A percentile compares a stretch with the other conserved stretches of the same genome.
phyloP scores from a whole-genome alignment of 2,113 vertebrate species.

The Scophthalmus maximus region DNA sequence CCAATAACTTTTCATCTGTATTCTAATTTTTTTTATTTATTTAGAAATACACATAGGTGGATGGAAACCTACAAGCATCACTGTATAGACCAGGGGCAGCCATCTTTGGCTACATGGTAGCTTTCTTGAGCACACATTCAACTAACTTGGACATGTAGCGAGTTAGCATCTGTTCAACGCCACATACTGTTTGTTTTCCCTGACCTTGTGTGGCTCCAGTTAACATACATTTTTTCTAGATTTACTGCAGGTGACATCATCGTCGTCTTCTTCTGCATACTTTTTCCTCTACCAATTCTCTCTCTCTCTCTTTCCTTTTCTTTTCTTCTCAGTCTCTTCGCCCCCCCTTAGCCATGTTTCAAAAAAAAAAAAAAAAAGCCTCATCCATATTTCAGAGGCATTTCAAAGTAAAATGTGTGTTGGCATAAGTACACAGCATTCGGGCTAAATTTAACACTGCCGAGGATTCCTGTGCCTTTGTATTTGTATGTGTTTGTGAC shows the following conservation, averaged over 20 bases:
- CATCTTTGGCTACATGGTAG: too few species aligned
- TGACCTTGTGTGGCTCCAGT: neutral
- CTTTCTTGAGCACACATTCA: too few species aligned
- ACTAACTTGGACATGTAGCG: too few species aligned
- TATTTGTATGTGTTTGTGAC: constrained; percentile 1
- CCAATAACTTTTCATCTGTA: too few species aligned
- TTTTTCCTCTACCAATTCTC: neutral
- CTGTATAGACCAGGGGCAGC: too few species aligned
- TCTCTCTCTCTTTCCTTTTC: neutral
- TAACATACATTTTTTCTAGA: constrained; percentile 8
- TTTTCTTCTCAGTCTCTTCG: neutral
- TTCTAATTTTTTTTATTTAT: too few species aligned
- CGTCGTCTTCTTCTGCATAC: neutral
- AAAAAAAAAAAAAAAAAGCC: constrained; percentile 33
- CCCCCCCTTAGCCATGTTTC: constrained; percentile 37
- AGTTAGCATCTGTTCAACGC: too few species aligned
- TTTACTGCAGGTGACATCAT: constrained; percentile 7
- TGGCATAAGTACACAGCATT: constrained; percentile 64
- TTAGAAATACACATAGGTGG: too few species aligned
- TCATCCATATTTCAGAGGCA: constrained; percentile 74
- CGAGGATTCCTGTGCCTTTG: constrained; percentile 32
- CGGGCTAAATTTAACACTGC: constrained; percentile 70
- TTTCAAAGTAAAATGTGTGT: constrained; percentile 70
- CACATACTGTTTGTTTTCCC: too few species aligned
- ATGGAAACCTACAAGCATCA: too few species aligned